Evolutionary conservation across 2,113 vertebrate genomes (phyloP), one percentile per base, ranked within the genome.

Genomic region (Hippocampus zosterae): DNA sequence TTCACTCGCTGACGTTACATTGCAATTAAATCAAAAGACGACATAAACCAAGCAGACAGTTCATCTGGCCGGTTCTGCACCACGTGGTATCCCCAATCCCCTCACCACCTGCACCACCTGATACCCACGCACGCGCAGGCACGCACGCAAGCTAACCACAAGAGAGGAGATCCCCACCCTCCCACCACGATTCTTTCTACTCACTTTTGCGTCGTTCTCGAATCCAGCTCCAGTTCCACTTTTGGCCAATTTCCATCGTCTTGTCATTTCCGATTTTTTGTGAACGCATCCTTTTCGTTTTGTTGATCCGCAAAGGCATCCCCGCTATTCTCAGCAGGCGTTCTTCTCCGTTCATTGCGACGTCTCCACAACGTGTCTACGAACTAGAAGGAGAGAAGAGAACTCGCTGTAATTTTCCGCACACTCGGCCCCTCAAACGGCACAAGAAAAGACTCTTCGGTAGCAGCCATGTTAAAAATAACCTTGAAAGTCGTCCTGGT

Each of bases 31-130:
- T 55, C 21, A n/a, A 2, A n/a, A 23, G 52, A 23, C 8, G 52
- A 19, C 25, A 50, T 16, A 19, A 16, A 44, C 42, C 10, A 15
- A 37, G 33, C 33, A 37, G 33, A 6, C 33, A 37, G 33, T 37
- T 37, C 33, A 37, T 37, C 33, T 37, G 5, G 33, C 5, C 68
- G 63, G 65, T 41, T 73, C 71, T 78, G 73, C 59, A 44, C 67
- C 69, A 92, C 91, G 91, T 92, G 92, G 86, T 89, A 50, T 66
- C 21, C 71, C 63, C 16, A 12, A 50, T 9, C 52, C 65, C 72
- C 79, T 81, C 55, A 15, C 25, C 55, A 27, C 55, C 55, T 27
- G 55, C 55, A 57, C 25, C 55, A 57, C 55, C 55, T 27, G 55
- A 60, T 29, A 59, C 64, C 65, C 59, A 61, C 68, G 71, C 63